Evolutionary conservation across 2,113 vertebrate genomes (phyloP).

Genomic region (Ophiodon elongatus): DNA sequence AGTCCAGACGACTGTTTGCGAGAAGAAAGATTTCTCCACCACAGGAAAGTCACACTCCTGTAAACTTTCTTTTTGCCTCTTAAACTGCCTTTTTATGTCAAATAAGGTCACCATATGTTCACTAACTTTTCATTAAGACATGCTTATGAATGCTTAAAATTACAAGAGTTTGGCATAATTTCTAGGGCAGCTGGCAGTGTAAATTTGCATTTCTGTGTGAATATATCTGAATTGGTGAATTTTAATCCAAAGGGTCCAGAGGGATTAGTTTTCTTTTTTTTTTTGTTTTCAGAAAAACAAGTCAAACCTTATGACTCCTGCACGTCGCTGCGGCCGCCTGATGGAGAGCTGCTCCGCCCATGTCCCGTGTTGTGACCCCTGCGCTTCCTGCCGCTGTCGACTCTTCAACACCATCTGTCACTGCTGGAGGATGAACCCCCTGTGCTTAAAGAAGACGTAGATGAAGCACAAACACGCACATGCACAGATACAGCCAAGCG

Average conservation of each 20-base stretch:
- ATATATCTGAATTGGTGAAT: neutral
- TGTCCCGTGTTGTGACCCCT: slow-evolving; percentile 82
- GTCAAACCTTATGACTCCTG: slow-evolving; percentile 25
- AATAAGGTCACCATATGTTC: neutral
- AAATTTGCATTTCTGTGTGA: neutral
- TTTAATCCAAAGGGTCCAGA: neutral
- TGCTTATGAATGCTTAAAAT: neutral
- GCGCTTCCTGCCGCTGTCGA: slow-evolving; percentile 83
- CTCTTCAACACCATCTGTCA: slow-evolving; percentile 87
- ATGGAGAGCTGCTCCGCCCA: slow-evolving; percentile 79
- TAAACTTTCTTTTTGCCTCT: slow-evolving; percentile 54
- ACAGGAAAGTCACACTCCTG: slow-evolving; percentile 45
- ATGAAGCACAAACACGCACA: neutral
- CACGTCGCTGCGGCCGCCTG: slow-evolving; percentile 71
- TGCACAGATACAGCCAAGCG: neutral
- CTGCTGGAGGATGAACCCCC: slow-evolving; percentile 81
- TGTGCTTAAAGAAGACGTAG: slow-evolving; percentile 78
- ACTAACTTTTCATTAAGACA: neutral
- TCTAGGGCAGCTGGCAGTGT: neutral
- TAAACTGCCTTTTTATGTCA: neutral
- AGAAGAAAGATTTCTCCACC: slow-evolving; percentile 66
- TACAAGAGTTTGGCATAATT: neutral
- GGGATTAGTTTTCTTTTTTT: neutral
- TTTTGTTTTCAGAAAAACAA: slow-evolving; percentile 59
- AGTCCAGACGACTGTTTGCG: slow-evolving; percentile 76